Conservation (phyloP, 2,113 vertebrate genomes). For the Xenopus laevis region DNA sequence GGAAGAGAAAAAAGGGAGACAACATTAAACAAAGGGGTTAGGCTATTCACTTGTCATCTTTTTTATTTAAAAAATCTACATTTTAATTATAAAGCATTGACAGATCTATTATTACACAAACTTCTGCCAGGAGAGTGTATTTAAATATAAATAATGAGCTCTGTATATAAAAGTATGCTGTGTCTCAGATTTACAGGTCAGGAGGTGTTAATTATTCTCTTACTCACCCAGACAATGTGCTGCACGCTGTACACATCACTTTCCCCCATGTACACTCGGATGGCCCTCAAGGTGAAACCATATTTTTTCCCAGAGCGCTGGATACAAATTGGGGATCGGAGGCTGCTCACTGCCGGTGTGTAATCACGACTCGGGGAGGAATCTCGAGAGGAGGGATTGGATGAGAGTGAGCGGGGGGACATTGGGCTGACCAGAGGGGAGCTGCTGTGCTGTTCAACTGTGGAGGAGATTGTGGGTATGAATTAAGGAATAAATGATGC, state of each 20-base stretch:
- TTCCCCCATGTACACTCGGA: constrained; percentile 90
- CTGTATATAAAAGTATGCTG: no score
- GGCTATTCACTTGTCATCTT: no score
- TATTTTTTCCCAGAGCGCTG: constrained; percentile 88
- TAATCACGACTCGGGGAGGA: constrained; percentile 88
- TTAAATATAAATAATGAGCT: no score
- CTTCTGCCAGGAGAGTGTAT: no score
- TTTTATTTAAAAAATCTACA: no score
- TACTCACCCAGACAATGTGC: constrained; percentile 88
- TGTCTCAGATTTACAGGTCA: no score
- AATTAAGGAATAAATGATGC: no score
- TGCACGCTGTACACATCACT: constrained; percentile 88
- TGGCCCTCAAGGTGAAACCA: constrained; percentile 86
- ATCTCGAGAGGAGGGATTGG: constrained; percentile 86
- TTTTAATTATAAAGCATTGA: no score
- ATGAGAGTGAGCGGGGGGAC: constrained; percentile 87
- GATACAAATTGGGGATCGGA: constrained; percentile 85
- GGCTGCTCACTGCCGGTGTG: constrained; percentile 76
- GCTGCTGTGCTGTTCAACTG: constrained; percentile 82
- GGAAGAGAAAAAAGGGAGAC: not conserved
- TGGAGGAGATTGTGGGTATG: no score
- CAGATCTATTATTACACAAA: no score
- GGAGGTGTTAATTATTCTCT: no score
- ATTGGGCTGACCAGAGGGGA: constrained; percentile 88
- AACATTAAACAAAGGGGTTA: no score